Percentiles rank a stretch among this genome's conserved stretches.
phyloP scores from a whole-genome alignment of 2,113 vertebrate genomes.

The Cyprinodon variegatus region DNA sequence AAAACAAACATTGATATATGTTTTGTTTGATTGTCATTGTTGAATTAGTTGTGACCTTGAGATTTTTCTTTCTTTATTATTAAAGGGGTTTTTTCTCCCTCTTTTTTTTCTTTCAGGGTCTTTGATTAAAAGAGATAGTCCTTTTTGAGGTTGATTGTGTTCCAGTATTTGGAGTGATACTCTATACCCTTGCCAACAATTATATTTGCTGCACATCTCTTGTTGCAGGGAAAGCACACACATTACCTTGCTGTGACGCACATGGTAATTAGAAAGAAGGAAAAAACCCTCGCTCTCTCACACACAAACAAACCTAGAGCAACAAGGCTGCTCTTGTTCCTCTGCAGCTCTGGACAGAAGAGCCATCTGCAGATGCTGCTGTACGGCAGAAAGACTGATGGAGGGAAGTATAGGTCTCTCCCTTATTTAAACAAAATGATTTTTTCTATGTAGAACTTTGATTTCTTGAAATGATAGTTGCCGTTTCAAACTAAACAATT shows the following conservation, averaged over 20 bases:
- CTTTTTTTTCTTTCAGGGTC: background rate
- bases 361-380: conserved; percentile 17
- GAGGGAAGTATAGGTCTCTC: background rate
- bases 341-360: conserved; percentile 25
- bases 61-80: background rate
- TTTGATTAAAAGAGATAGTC: background rate
- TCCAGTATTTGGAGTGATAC: conserved; percentile 15
- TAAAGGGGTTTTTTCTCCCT: background rate
- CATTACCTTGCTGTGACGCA: conserved; percentile 47
- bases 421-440: conserved; percentile 18
- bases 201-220: conserved; percentile 35
- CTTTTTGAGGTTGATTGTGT: background rate
- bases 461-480: conserved; percentile 27
- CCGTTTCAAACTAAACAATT: background rate
- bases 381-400: conserved; percentile 5
- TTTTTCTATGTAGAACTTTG: conserved; percentile 18
- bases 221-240: conserved; percentile 29
- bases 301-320: conserved; percentile 27
- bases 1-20: background rate
- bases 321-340: conserved; percentile 48
- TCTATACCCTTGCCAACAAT: conserved; percentile 18
- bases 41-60: background rate
- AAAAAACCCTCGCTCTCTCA: conserved; percentile 10
- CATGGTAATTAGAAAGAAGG: conserved; percentile 59
- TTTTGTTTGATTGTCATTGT: background rate